Base-by-base conservation (phyloP, 2,888 invertebrate genomes). In the Pandemis corylana region DNA sequence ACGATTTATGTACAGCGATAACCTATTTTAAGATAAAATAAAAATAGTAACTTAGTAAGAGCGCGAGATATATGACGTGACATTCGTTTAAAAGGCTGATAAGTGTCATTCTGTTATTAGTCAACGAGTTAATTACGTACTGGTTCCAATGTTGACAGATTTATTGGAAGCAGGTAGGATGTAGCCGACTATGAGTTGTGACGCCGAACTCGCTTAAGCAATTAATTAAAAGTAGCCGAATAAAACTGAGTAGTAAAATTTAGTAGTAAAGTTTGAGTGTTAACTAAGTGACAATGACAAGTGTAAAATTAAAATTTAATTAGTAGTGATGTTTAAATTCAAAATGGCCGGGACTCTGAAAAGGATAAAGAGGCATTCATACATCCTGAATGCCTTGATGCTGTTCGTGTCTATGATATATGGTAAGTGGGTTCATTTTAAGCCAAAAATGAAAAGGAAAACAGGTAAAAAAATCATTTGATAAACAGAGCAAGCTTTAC, bases 371-470 rank as follows among this genome's bases (percentile, higher is more conserved):
- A 87, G 84, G 86, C 91, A 91, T 89, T 92, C 92, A 76, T 91
- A 87, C 78, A 76, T 91, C 78, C 78, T 93, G 88, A 93, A 93
- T 87, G 93, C 92, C 63, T 81, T 93, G 76, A 82, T 94, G 69
- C 86, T 94, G 53, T 88, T 92, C 83, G 80, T 92, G 77, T 90
- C 92, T 15, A 89, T 92, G 89, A 91, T 93, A 81, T 94, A 94
- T 78, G 94, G 94, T 94, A 83, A 94, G 94, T 92, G 66, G 49
- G 62, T 51, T 65, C 20, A 59, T 49, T 12, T 46, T 10, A 5
- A 5, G 12, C 7, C 7, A 44, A 46, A 46, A 62, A 41, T 41
- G 7, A 41, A 59, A 62, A 13, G 4, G 7, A 20, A 41, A 42
- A 70, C 51, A 53, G 20, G n/a, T 42, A 20, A 42, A 69, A 63